Conservation (phyloP, 2,888 invertebrate species). For the Epirrhoe alternata region DNA sequence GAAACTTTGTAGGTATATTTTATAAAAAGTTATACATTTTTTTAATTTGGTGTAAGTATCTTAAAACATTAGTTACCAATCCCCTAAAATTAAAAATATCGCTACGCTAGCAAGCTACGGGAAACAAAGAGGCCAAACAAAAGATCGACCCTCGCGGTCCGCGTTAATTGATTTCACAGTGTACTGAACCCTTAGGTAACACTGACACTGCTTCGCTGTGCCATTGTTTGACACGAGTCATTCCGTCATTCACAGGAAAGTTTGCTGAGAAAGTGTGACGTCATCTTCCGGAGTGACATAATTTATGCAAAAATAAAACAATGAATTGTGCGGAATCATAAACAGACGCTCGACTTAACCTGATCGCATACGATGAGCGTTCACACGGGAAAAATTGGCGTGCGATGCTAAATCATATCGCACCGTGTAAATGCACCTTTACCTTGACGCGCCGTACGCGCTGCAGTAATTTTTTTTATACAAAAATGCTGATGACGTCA, state of each 20-base stretch:
- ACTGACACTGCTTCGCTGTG: conserved; percentile 31
- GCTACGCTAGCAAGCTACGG: conserved; percentile 35
- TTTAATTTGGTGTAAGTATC: background rate
- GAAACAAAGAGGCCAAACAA: conserved; percentile 44
- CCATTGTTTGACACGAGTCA: conserved; percentile 26
- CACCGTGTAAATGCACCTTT: no score
- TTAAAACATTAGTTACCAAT: conserved; percentile 18
- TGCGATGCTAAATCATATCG: no score
- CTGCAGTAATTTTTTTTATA: no score
- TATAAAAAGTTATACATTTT: background rate
- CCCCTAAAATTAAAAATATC: conserved; percentile 47
- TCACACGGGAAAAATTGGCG: no score
- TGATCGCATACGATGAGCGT: no score
- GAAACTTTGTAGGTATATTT: no score
- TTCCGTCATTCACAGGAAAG: conserved; percentile 19
- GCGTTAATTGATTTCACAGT: conserved; percentile 46
- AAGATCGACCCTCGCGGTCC: conserved; percentile 38
- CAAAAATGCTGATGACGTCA: no score
- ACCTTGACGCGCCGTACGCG: no score
- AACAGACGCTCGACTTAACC: background rate
- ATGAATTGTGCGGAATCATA: background rate
- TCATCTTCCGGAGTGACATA: conserved; percentile 3
- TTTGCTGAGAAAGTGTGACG: conserved; percentile 15
- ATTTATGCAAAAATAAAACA: conserved; percentile 12
- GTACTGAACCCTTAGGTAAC: conserved; percentile 36